Evolutionary conservation across 2,113 vertebrate genomes (phyloP).

Genomic region (Danionella cerebrum): DNA sequence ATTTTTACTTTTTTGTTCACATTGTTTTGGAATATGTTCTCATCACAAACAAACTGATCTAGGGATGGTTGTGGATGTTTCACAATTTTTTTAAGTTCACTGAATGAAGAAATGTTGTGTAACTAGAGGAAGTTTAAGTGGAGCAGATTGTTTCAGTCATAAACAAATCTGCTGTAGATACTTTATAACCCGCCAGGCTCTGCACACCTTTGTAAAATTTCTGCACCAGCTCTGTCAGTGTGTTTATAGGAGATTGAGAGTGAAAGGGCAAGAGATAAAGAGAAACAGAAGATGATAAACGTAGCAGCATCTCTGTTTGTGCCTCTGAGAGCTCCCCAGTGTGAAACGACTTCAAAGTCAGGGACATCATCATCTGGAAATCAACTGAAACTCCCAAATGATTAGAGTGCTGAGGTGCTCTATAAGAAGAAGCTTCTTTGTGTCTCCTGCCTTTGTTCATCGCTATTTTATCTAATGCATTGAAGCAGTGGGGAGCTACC

Average conservation of each 20-base stretch:
- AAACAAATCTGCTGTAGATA: not conserved
- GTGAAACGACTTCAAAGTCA: slow-evolving; percentile 10
- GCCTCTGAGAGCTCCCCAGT: not conserved
- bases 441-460: not conserved
- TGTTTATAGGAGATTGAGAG: not conserved
- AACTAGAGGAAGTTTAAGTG: not conserved
- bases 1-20: no score
- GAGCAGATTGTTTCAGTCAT: not conserved
- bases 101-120: not conserved
- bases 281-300: not conserved
- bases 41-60: no score
- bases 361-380: not conserved
- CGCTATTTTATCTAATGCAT: no score
- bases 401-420: not conserved
- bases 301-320: not conserved
- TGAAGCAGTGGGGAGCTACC: no score
- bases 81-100: no score
- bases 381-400: not conserved
- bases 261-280: not conserved
- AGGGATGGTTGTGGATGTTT: no score
- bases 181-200: not conserved
- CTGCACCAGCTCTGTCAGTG: not conserved
- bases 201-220: not conserved
- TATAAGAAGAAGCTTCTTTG: not conserved
- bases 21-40: no score